Evolutionary conservation across 1,140 invertebrate species (phyloP).

Genomic region (Halesus radiatus): DNA sequence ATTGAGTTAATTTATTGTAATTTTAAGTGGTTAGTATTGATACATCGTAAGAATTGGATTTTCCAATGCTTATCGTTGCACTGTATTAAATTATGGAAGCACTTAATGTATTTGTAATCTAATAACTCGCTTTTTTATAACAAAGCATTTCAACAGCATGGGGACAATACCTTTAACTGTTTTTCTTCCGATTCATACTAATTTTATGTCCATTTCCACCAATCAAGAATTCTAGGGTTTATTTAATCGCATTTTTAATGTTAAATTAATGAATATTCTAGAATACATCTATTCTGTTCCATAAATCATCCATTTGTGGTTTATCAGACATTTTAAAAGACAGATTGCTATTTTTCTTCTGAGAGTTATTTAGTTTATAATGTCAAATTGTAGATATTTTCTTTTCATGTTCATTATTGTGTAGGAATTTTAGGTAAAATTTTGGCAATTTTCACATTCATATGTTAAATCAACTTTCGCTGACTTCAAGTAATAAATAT

Average conservation of each 20-base stretch:
- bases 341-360: constrained; percentile 47
- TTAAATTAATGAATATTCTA: not conserved
- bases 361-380: constrained; percentile 53
- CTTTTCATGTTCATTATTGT: constrained; percentile 21
- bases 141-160: constrained; percentile 4
- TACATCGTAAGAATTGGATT: constrained; percentile 6
- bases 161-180: not conserved
- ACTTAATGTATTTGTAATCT: not conserved
- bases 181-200: not conserved
- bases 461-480: not conserved
- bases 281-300: not conserved
- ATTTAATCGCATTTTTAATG: not conserved
- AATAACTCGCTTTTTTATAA: not conserved
- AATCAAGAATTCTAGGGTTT: not conserved
- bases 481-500: too few species aligned
- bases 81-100: constrained; percentile 23
- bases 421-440: constrained; percentile 16
- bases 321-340: constrained; percentile 15
- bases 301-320: constrained; percentile 19
- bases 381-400: constrained; percentile 34
- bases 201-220: not conserved
- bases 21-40: constrained; percentile 20
- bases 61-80: constrained; percentile 9
- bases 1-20: not conserved
- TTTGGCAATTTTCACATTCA: not conserved